Conservation (phyloP, 2,113 vertebrate species). For the Empidonax alnorum region DNA sequence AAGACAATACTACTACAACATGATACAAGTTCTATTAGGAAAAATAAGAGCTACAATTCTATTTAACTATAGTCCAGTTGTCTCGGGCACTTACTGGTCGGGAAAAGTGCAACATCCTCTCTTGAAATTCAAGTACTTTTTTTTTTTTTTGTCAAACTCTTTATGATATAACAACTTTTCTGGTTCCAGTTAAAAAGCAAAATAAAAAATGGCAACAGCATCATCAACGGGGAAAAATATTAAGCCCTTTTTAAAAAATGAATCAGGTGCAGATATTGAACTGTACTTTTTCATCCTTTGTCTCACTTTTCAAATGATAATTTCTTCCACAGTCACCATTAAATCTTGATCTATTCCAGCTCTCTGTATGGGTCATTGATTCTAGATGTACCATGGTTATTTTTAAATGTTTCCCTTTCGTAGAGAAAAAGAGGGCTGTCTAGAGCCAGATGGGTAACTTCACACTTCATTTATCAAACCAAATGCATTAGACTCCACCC, state of each 20-base stretch:
- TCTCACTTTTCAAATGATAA: conserved; percentile 77
- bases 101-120: neutral
- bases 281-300: conserved; percentile 74
- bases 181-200: neutral
- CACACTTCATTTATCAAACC: conserved; percentile 99
- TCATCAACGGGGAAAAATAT: conserved; percentile 19
- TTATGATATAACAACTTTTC: neutral
- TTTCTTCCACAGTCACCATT: conserved; percentile 78
- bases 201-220: neutral
- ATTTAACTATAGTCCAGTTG: neutral
- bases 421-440: conserved; percentile 72
- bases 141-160: neutral
- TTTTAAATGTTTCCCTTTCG: conserved; percentile 81
- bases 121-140: neutral
- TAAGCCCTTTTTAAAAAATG: neutral
- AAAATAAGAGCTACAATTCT: neutral
- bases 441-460: conserved; percentile 98
- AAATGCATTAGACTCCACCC: conserved; percentile 83
- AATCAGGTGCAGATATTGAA: conserved; percentile 52
- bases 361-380: conserved; percentile 81
- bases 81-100: neutral
- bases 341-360: conserved; percentile 84
- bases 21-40: neutral
- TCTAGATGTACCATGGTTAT: conserved; percentile 83
- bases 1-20: neutral